A percentile compares a stretch with the other conserved stretches of the same genome.
phyloP scores from a whole-genome alignment of 2,113 vertebrate species.

The Vulpes vulpes region DNA sequence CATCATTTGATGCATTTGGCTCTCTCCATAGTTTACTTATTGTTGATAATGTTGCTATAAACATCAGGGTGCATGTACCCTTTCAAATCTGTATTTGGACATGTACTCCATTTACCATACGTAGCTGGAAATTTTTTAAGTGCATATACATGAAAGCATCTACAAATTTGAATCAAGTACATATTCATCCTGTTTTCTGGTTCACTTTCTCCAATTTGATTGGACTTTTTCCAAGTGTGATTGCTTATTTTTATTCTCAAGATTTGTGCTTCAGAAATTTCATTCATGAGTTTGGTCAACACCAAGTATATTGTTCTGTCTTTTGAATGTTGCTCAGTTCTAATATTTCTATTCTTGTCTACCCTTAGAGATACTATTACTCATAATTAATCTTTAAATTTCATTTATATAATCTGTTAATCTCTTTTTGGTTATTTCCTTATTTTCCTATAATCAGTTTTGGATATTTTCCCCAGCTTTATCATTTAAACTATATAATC shows the following conservation, averaged over 20 bases:
- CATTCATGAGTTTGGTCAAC: neutral
- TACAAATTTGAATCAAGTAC: neutral
- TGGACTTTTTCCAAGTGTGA: neutral
- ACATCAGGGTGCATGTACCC: neutral
- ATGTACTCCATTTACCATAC: neutral
- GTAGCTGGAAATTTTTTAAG: neutral
- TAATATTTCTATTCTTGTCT: neutral
- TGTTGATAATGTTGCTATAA: neutral
- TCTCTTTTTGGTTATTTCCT: neutral
- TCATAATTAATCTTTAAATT: neutral
- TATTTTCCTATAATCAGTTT: neutral
- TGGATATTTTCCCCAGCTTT: neutral
- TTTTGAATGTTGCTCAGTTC: neutral
- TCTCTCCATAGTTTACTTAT: neutral
- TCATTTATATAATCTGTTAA: neutral
- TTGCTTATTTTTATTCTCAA: neutral
- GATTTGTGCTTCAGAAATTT: neutral
- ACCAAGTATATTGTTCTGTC: neutral
- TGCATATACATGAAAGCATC: neutral
- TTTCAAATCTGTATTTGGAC: neutral
- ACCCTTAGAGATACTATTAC: neutral
- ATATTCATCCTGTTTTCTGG: neutral
- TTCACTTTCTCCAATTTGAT: neutral
- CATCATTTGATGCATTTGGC: neutral
- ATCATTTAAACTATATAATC: neutral